phyloP scores from a whole-genome alignment of 2,888 invertebrate genomes.

The Erannis defoliaria region DNA sequence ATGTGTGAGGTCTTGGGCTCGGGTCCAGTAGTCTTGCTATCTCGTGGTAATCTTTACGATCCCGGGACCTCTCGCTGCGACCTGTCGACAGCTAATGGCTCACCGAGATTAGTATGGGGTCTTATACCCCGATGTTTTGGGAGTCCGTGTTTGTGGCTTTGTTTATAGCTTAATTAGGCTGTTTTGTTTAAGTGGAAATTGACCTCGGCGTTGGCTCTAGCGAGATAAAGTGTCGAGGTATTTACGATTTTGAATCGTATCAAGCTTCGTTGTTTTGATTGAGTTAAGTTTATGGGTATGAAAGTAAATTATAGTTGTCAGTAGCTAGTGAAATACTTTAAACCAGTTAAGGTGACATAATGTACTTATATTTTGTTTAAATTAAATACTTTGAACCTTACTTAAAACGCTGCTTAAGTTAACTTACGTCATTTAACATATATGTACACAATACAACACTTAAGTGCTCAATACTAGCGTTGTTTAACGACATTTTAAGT shows the following conservation, averaged over 20 bases:
- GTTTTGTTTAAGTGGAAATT: slow-evolving; percentile 82
- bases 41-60: slow-evolving; percentile 85
- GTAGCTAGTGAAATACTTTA: background rate
- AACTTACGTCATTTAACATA: too few species aligned
- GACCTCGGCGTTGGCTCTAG: slow-evolving; percentile 74
- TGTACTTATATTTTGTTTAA: background rate
- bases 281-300: slow-evolving; percentile 53
- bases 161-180: slow-evolving; percentile 87
- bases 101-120: slow-evolving; percentile 75
- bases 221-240: slow-evolving; percentile 83
- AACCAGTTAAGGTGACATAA: too few species aligned
- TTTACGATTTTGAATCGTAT: slow-evolving; percentile 79
- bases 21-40: slow-evolving; percentile 82
- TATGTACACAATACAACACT: too few species aligned
- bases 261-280: slow-evolving; percentile 69
- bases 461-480: too few species aligned
- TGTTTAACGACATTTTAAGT: too few species aligned
- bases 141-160: slow-evolving; percentile 82
- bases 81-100: slow-evolving; percentile 84
- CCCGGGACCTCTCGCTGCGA: slow-evolving; percentile 78
- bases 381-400: too few species aligned
- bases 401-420: too few species aligned
- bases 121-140: slow-evolving; percentile 72
- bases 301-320: slow-evolving; percentile 13
- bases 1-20: slow-evolving; percentile 76